phyloP scores from a whole-genome alignment of 2,113 vertebrate genomes.

The Girardinichthys multiradiatus region DNA sequence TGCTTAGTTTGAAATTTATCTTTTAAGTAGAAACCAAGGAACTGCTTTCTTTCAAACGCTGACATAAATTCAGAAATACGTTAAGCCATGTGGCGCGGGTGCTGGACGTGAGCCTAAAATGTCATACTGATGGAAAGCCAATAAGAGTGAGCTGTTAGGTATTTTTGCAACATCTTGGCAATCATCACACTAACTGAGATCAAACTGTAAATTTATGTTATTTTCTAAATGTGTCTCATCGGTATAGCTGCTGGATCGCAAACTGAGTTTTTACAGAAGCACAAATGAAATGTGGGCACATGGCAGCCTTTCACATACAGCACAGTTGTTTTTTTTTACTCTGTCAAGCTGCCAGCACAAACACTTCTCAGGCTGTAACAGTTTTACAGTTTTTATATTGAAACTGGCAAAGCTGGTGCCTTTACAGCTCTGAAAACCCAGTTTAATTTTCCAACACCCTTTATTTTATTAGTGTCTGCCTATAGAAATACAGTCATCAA shows the following conservation, averaged over 20 bases:
- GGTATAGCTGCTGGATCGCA: slow-evolving; percentile 33
- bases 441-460: slow-evolving; percentile 72
- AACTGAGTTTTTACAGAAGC: slow-evolving; percentile 47
- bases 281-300: slow-evolving; percentile 63
- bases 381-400: slow-evolving; percentile 79
- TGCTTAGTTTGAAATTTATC: slow-evolving; percentile 25
- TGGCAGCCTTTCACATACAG: slow-evolving; percentile 49
- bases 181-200: slow-evolving; percentile 16
- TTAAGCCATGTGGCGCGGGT: slow-evolving; percentile 21
- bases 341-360: slow-evolving; percentile 71
- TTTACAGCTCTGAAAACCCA: slow-evolving; percentile 61
- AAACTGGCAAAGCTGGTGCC: slow-evolving; percentile 65
- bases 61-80: slow-evolving; percentile 32
- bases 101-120: slow-evolving; percentile 27
- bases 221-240: slow-evolving; percentile 29
- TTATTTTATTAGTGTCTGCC: slow-evolving; percentile 49
- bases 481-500: slow-evolving; percentile 66
- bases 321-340: slow-evolving; percentile 57
- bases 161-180: slow-evolving; percentile 38
- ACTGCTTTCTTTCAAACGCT: slow-evolving; percentile 46
- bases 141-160: slow-evolving; percentile 35
- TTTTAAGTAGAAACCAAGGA: slow-evolving; percentile 39
- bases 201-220: slow-evolving; percentile 19
- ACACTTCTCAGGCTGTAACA: slow-evolving; percentile 81
- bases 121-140: slow-evolving; percentile 34